phyloP scores from a whole-genome alignment of 2,797 vertebrate species.

The Tamandua tetradactyla region DNA sequence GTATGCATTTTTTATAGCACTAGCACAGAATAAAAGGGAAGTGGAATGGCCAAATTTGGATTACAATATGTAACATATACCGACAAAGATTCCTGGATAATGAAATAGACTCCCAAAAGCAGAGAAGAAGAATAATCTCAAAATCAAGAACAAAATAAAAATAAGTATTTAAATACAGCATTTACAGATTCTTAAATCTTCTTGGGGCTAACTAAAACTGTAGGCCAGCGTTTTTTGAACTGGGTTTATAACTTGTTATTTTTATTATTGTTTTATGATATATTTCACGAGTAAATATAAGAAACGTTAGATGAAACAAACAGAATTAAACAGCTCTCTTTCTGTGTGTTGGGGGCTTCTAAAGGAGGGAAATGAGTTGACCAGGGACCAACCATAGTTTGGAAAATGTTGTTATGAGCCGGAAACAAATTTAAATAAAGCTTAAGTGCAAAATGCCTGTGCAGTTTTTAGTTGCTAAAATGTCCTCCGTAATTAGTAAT shows the following conservation, averaged over 20 bases:
- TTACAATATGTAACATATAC: background rate
- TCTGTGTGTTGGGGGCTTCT: background rate
- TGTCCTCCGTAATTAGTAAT: conserved; percentile 53
- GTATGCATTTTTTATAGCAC: conserved; percentile 19
- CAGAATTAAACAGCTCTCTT: background rate
- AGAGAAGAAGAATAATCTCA: background rate
- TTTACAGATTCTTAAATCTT: conserved; percentile 47
- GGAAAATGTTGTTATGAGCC: background rate
- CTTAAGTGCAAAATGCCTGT: conserved; percentile 32
- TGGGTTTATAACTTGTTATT: background rate
- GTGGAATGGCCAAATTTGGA: background rate
- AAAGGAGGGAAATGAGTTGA: background rate
- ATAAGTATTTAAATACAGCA: conserved; percentile 8
- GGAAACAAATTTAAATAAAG: conserved; percentile 33
- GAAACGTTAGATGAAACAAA: background rate
- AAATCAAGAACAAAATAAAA: conserved; percentile 57
- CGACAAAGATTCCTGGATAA: background rate
- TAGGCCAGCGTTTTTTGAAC: background rate
- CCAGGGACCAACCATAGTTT: conserved; percentile 23
- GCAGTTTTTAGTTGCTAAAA: conserved; percentile 7
- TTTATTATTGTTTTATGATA: conserved; percentile 37
- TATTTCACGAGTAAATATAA: background rate
- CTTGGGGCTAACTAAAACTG: background rate
- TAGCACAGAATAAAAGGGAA: background rate
- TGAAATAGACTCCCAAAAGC: background rate